phyloP scores from a whole-genome alignment of 1,140 invertebrate genomes.

The Drosophila lini region DNA sequence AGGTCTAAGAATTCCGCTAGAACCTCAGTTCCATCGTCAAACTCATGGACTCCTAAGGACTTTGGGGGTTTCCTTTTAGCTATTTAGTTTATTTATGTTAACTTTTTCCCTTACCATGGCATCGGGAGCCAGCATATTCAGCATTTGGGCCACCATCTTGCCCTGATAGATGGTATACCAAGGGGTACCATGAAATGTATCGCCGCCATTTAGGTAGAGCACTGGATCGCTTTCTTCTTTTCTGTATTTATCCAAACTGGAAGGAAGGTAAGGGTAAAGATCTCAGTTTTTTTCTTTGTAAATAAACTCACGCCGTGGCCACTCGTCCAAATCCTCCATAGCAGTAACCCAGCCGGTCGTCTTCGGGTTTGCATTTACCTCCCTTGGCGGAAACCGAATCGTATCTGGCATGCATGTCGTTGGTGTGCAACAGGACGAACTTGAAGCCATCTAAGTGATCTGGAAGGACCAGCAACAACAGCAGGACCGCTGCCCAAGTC shows the following conservation, averaged over 20 bases:
- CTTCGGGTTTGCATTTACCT: conserved; percentile 86
- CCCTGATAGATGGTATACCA: conserved; percentile 92
- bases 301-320: conserved; percentile 86
- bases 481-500: neutral
- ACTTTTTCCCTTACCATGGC: conserved; percentile 88
- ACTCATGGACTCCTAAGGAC: conserved; percentile 97
- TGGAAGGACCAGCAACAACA: neutral
- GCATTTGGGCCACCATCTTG: conserved; percentile 89
- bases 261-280: too few relatives aligned
- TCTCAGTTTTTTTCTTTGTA: too few relatives aligned
- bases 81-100: conserved; percentile 57
- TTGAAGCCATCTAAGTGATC: conserved; percentile 45
- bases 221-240: conserved; percentile 85
- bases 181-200: conserved; percentile 93
- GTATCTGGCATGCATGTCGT: conserved; percentile 95
- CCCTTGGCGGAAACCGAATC: conserved; percentile 89
- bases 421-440: conserved; percentile 92
- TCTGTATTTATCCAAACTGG: conserved; percentile 86
- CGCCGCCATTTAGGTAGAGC: conserved; percentile 93
- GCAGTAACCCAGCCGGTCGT: conserved; percentile 86
- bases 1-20: conserved; percentile 90
- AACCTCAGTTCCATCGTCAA: conserved; percentile 91
- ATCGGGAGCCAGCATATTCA: conserved; percentile 91
- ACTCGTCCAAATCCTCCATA: conserved; percentile 93
- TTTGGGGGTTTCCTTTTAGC: conserved; percentile 79